A percentile compares a stretch with the other conserved stretches of the same genome.
Conservation (phyloP, 1,140 invertebrate species). For the Drosophila pseudoobscura region DNA sequence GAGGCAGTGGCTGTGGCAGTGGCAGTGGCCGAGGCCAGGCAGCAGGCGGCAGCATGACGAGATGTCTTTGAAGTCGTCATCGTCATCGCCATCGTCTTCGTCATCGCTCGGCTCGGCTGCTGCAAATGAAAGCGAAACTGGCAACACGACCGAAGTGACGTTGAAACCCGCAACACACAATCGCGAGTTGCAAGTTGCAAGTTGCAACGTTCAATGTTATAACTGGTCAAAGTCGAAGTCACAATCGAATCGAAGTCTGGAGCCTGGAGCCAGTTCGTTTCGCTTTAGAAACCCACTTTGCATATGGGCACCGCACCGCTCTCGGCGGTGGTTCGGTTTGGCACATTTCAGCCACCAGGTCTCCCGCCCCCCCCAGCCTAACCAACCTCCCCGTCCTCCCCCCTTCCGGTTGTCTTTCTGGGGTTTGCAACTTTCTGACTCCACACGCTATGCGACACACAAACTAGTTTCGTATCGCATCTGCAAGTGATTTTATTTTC, state of each 20-base stretch:
- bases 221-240: slow-evolving; percentile 67
- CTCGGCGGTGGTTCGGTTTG: slow-evolving; percentile 25
- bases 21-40: not conserved
- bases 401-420: too few relatives aligned
- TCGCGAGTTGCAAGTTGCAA: slow-evolving; percentile 5
- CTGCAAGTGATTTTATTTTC: slow-evolving; percentile 48
- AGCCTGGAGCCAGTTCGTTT: slow-evolving; percentile 42
- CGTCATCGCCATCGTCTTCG: slow-evolving; percentile 36
- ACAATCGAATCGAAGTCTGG: slow-evolving; percentile 15
- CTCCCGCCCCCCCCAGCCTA: not conserved
- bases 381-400: not conserved
- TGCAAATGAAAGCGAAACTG: slow-evolving; percentile 78
- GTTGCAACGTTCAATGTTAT: slow-evolving; percentile 63
- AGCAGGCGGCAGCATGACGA: slow-evolving; percentile 24
- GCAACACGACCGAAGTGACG: slow-evolving; percentile 55
- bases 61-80: slow-evolving; percentile 41
- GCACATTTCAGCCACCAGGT: slow-evolving; percentile 52
- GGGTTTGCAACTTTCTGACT: slow-evolving; percentile 43
- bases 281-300: slow-evolving; percentile 79
- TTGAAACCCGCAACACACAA: slow-evolving; percentile 34
- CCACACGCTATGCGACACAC: not conserved
- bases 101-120: slow-evolving; percentile 45
- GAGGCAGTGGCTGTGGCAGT: not conserved
- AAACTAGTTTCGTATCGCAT: slow-evolving; percentile 63
- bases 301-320: slow-evolving; percentile 48